A percentile compares a stretch with the other conserved stretches of the same genome.
Conservation (phyloP, 2,888 invertebrate genomes). For the Drosophila nigricruria region DNA sequence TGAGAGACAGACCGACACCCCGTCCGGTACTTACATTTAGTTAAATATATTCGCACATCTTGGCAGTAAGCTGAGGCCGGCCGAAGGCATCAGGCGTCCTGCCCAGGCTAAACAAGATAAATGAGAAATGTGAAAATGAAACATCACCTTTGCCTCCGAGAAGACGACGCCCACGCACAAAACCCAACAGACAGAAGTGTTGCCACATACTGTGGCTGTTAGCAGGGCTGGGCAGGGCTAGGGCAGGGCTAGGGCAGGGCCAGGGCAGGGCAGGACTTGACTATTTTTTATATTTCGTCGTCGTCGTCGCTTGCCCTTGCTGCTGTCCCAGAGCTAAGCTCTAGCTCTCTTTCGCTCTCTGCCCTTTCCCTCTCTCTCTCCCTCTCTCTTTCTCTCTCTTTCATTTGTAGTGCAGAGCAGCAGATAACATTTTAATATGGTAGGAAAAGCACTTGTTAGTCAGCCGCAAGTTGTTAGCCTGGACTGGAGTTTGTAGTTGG, state of each 20-base stretch:
- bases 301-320: constrained; percentile 1
- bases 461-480: constrained; percentile 68
- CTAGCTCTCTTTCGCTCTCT: background rate
- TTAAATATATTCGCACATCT: constrained; percentile 47
- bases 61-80: constrained; percentile 16
- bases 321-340: constrained; percentile 24
- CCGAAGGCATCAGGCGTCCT: constrained; percentile 34
- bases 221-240: constrained; percentile 37
- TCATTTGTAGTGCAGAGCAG: constrained; percentile 43
- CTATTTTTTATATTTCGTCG: constrained; percentile 55
- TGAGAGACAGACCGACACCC: constrained; percentile 13
- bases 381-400: constrained; percentile 1
- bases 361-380: background rate
- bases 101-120: constrained; percentile 82
- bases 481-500: constrained; percentile 33
- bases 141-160: constrained; percentile 80
- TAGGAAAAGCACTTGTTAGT: constrained; percentile 68
- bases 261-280: constrained; percentile 43
- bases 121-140: constrained; percentile 84
- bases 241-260: constrained; percentile 35
- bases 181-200: constrained; percentile 31
- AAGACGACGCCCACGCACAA: constrained; percentile 40
- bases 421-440: constrained; percentile 82
- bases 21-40: constrained; percentile 53
- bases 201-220: constrained; percentile 58